Evolutionary conservation across 2,113 vertebrate genomes (phyloP), one percentile per base, ranked within the genome.

Genomic region (Chloropsis cyanopogon): DNA sequence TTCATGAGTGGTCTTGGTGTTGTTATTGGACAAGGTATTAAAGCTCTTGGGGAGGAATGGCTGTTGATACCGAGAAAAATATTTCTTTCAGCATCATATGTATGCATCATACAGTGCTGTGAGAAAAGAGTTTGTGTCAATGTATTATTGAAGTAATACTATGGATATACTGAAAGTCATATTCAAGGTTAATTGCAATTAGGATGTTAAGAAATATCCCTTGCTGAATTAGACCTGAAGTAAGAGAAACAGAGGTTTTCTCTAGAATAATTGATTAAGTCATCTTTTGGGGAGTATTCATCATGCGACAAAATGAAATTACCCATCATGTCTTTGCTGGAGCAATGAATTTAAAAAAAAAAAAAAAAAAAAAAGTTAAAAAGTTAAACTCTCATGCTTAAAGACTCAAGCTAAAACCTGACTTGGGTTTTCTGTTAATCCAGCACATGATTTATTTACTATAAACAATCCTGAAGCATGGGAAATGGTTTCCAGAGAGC

Each of bases 361-460:
- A 24, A 7, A 12, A 37, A 37, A 37, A 37, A 37, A 37, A 9
- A 9, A 37, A 37, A 37, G n/a, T n/a, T n/a, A 24, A 35, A 56
- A 37, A 7, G 3, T 37, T 94, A 94, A 90, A 56, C 53, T 82
- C 52, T 79, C 10, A 56, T 64, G 78, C 49, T 91, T 85, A 90
- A 91, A 82, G n/a, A 94, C 37, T 85, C 53, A 76, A 72, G 35
- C 53, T 91, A 61, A 92, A 96, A 80, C 16, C 70, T 84, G 42
- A 66, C 56, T 26, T 84, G 52, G 84, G 42, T 91, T 90, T 92
- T 95, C 79, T 92, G 82, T 69, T 93, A 91, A 95, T 92, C 53
- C 79, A 82, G 49, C 37, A 61, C 44, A 57, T 80, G 87, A 94
- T 91, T 93, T 96, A 93, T 95, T 95, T 93, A 86, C 90, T 88